These are phyloP conservation scores for Phortica okadai DNA, from an alignment of 2,888 invertebrate genomes.

Conservation along the genomic window DNA sequence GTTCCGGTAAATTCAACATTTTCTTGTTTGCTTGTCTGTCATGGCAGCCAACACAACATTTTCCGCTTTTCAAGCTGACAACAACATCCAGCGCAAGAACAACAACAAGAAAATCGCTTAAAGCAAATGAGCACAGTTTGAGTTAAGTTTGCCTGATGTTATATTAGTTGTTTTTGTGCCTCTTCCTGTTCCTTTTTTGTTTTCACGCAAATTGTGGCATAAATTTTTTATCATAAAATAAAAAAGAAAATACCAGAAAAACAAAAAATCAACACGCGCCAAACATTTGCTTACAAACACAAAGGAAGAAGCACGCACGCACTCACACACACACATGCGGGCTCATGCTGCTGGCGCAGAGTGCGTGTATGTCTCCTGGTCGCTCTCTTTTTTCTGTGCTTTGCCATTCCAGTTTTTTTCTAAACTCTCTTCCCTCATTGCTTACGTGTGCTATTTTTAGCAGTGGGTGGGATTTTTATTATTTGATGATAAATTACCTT, in stretches of 20 bases:
- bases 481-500: conserved; percentile 57
- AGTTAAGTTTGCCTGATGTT: not conserved
- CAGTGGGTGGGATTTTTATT: not conserved
- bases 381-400: not conserved
- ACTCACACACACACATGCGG: not conserved
- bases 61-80: not conserved
- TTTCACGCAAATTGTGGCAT: conserved; percentile 52
- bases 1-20: conserved; percentile 10
- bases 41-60: not conserved
- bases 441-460: not conserved
- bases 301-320: not conserved
- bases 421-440: not conserved
- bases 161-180: not conserved
- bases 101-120: not conserved
- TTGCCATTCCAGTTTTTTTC: not conserved
- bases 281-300: conserved; percentile 9
- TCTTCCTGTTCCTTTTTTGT: not conserved
- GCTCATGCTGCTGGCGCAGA: not conserved
- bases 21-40: not conserved
- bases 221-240: conserved; percentile 55
- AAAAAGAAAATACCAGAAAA: not conserved
- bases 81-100: not conserved
- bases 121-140: not conserved
- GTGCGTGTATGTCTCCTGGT: not conserved
- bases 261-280: conserved; percentile 30